Evolutionary conservation across 2,797 vertebrate genomes (phyloP).

Genomic region (Heterohyrax brucei): DNA sequence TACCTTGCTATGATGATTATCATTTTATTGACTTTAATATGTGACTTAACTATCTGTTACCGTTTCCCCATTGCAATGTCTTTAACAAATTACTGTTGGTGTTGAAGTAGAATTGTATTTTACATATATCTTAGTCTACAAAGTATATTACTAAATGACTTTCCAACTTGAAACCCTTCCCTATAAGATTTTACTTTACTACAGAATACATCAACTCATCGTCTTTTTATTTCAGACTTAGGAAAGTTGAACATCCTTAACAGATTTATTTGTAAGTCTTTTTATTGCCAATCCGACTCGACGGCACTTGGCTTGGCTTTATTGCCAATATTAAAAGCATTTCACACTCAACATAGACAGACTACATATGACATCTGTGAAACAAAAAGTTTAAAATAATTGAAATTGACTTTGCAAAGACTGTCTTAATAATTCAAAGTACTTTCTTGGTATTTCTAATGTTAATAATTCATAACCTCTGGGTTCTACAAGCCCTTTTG

Average conservation of each 20-base stretch:
- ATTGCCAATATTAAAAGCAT: not conserved
- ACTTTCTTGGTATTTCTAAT: not conserved
- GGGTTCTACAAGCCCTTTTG: not conserved
- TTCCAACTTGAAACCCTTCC: not conserved
- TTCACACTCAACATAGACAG: not conserved
- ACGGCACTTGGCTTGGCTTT: no score
- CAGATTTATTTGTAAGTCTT: not conserved
- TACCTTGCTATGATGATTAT: not conserved
- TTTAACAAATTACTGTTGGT: not conserved
- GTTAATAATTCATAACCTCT: not conserved
- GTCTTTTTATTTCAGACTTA: not conserved
- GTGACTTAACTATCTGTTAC: not conserved
- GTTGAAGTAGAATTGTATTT: not conserved
- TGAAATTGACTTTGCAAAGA: constrained; percentile 19
- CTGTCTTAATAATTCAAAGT: not conserved
- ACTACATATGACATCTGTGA: not conserved
- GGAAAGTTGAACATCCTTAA: constrained; percentile 25
- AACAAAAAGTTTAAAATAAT: not conserved
- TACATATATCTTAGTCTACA: not conserved
- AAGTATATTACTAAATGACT: constrained; percentile 18
- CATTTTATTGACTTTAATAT: not conserved
- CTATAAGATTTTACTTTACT: not conserved
- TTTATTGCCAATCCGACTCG: not conserved
- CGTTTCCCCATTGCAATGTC: not conserved
- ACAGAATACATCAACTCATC: not conserved